Evolutionary conservation across 2,888 invertebrate genomes (phyloP).

Genomic region (Cerceris rybyensis): DNA sequence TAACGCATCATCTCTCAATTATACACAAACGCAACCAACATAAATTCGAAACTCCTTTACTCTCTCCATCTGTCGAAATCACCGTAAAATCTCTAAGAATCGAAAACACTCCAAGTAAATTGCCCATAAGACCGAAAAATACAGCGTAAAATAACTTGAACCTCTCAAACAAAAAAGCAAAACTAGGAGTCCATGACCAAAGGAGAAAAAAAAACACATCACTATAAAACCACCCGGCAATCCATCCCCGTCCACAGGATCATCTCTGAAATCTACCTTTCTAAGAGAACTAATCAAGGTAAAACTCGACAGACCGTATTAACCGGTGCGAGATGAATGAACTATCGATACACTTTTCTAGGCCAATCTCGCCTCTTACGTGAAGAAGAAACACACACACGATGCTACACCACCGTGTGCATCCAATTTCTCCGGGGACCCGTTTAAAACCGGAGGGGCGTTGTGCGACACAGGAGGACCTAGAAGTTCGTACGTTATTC

Average conservation of each 20-base stretch:
- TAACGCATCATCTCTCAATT: neutral
- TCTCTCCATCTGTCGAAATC: no score
- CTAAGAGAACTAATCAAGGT: neutral
- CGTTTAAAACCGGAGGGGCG: neutral
- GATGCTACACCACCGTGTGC: neutral
- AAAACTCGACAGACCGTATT: constrained; percentile 2
- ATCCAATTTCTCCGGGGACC: neutral
- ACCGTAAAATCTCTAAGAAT: no score
- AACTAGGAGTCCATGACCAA: no score
- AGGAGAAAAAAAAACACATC: no score
- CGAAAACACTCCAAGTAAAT: no score
- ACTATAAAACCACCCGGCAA: neutral
- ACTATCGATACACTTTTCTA: constrained; percentile 26
- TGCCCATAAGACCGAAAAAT: no score
- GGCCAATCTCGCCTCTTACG: constrained; percentile 6
- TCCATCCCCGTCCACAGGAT: neutral
- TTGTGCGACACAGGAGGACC: neutral
- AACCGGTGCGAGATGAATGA: constrained; percentile 20
- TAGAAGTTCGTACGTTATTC: neutral
- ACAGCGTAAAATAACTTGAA: no score
- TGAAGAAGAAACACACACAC: neutral
- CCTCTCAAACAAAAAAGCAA: no score
- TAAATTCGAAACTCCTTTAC: no score
- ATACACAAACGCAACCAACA: neutral
- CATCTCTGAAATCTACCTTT: constrained; percentile 2